Conservation (phyloP, 1,140 invertebrate genomes). For the Hermatobates lingyangjiaoensis region DNA sequence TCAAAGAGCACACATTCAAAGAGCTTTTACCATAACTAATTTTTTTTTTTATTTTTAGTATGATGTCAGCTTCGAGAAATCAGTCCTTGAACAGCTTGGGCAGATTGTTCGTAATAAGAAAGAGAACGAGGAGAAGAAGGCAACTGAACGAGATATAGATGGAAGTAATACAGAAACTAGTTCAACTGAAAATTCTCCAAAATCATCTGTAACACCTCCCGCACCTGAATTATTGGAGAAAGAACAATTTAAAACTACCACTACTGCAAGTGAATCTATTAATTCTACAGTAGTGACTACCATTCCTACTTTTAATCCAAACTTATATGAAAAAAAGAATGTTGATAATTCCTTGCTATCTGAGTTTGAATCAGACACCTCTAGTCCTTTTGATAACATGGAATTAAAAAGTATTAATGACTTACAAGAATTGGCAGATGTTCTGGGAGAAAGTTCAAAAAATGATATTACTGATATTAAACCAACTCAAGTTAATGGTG, state of each 20-base stretch:
- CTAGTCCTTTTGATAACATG: constrained; percentile 77
- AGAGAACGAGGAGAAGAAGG: neutral
- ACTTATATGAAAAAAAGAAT: neutral
- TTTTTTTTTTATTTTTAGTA: constrained; percentile 28
- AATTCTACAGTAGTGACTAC: too few relatives aligned
- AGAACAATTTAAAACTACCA: too few relatives aligned
- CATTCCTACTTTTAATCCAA: too few relatives aligned
- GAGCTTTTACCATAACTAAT: too few relatives aligned
- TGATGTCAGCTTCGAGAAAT: constrained; percentile 48
- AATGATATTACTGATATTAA: neutral
- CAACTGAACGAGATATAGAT: neutral
- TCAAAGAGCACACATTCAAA: too few relatives aligned
- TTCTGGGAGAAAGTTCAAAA: constrained; percentile 22
- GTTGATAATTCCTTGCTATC: constrained; percentile 36
- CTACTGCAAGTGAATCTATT: too few relatives aligned
- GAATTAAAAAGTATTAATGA: constrained; percentile 80
- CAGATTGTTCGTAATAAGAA: neutral
- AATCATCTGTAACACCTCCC: too few relatives aligned
- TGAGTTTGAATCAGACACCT: constrained; percentile 75
- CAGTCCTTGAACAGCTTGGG: constrained; percentile 17
- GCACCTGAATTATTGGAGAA: too few relatives aligned
- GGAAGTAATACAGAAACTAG: neutral
- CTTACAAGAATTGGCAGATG: constrained; percentile 63
- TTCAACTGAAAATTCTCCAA: neutral
- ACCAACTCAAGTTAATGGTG: neutral